Conservation (phyloP, 1,140 invertebrate genomes). For the Hylyphantes graminicola region DNA sequence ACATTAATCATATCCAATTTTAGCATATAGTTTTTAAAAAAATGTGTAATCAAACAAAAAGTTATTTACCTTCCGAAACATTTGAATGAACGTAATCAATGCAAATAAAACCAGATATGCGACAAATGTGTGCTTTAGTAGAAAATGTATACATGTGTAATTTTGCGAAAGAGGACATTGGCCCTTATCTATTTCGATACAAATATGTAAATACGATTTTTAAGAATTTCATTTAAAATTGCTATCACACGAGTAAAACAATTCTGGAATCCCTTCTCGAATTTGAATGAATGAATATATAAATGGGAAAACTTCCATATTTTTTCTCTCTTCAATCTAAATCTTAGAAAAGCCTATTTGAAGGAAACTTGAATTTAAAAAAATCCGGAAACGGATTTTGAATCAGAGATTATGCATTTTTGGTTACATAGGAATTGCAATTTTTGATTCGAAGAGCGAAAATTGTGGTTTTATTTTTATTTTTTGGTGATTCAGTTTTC, state of each 20-base stretch:
- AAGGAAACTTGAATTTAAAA: slow-evolving; percentile 24
- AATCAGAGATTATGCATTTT: slow-evolving; percentile 38
- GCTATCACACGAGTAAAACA: background rate
- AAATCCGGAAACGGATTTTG: slow-evolving; percentile 1
- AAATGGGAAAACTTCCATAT: slow-evolving; percentile 3
- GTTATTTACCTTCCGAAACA: too few species aligned
- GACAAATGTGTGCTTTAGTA: too few species aligned
- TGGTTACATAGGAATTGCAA: slow-evolving; percentile 18
- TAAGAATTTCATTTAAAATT: slow-evolving; percentile 33
- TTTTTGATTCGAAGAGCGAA: background rate
- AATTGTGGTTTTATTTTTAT: background rate
- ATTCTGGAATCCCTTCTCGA: background rate
- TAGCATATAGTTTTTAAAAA: too few species aligned
- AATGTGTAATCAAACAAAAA: too few species aligned
- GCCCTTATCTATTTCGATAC: background rate
- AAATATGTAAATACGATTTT: slow-evolving; percentile 34
- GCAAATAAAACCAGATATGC: too few species aligned
- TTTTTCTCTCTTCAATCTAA: slow-evolving; percentile 11
- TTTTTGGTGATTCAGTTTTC: background rate
- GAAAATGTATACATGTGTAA: too few species aligned
- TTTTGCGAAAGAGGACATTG: too few species aligned
- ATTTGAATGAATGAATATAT: slow-evolving; percentile 33
- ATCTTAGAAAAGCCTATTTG: slow-evolving; percentile 1
- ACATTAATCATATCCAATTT: too few species aligned
- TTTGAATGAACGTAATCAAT: too few species aligned